These are phyloP conservation scores for Acholoe squamosa DNA, from an alignment of 2,888 invertebrate species.

Conservation along the genomic window DNA sequence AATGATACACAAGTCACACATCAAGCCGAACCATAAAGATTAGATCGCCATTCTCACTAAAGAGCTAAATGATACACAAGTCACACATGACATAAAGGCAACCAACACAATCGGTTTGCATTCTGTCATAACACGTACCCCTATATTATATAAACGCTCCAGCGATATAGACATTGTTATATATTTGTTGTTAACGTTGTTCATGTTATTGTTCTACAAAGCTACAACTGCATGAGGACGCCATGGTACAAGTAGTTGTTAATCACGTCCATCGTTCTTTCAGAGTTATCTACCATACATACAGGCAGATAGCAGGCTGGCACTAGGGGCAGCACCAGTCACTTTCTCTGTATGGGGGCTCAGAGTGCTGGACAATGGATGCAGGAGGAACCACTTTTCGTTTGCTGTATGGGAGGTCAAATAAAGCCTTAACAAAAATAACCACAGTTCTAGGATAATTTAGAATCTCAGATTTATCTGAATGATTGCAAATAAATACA, in stretches of 20 bases:
- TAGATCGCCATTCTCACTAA: too few relatives aligned
- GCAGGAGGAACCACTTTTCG: background rate
- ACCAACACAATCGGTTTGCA: too few relatives aligned
- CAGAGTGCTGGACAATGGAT: background rate
- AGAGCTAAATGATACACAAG: too few relatives aligned
- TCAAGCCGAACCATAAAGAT: too few relatives aligned
- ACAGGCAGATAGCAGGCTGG: conserved; percentile 55
- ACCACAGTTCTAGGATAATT: too few relatives aligned
- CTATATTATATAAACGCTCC: too few relatives aligned
- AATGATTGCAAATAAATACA: too few relatives aligned
- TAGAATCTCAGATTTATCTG: too few relatives aligned
- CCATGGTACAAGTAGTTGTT: background rate
- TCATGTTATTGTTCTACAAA: background rate
- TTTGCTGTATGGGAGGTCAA: background rate
- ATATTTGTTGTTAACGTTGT: too few relatives aligned
- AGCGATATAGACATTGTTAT: background rate
- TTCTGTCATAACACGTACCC: too few relatives aligned
- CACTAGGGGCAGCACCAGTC: background rate
- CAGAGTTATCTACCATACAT: conserved; percentile 52
- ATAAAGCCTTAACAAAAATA: background rate
- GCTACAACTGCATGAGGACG: background rate
- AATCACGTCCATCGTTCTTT: background rate
- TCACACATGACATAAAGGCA: too few relatives aligned
- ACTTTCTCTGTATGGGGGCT: background rate
- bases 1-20: too few relatives aligned